Base-by-base conservation (phyloP, 2,113 vertebrate species). In the Gavia stellata region DNA sequence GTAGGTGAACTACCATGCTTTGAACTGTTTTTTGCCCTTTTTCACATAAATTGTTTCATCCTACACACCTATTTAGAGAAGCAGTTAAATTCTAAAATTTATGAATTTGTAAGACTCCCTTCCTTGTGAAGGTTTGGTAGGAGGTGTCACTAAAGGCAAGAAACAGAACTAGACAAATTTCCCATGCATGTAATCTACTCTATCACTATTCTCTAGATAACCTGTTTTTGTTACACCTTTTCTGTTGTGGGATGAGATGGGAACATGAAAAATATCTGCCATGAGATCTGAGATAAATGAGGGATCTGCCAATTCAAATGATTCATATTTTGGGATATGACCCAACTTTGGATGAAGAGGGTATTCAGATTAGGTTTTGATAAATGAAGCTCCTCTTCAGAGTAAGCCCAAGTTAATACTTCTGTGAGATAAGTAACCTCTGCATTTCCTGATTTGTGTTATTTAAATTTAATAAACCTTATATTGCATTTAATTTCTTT, bases 391-490 rank as follows among this genome's bases (percentile, higher is more conserved):
- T 90, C 47, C 75, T 89, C 40, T 92, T 72, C 55, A 73, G 23
- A 73, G n/a, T 42, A 8, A 90, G 67, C 8, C 56, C 25, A 87
- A 61, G 38, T 28, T 62, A 93, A 92, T 71, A 90, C 21, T 70
- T 19, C 47, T 58, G 8, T n/a, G 82, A 92, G 82, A 88, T 92
- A 91, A 95, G 31, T 59, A 91, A 91, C 45, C 12, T 88, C 74
- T 94, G 53, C 12, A 55, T 92, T 86, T 97, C 84, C 71, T 79
- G n/a, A 40, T 72, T 50, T 58, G 8, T 5, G 7, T n/a, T 79
- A 49, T 84, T 95, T 77, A 85, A 82, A 95, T 94, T 65, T 71
- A 80, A 96, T 95, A 82, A 94, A 68, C 26, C 90, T 95, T 38
- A 55, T 59, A 55, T 33, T 29, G 6, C 16, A 82, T 91, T 94